phyloP scores from a whole-genome alignment of 2,113 vertebrate species.

The Callopanchax toddi region DNA sequence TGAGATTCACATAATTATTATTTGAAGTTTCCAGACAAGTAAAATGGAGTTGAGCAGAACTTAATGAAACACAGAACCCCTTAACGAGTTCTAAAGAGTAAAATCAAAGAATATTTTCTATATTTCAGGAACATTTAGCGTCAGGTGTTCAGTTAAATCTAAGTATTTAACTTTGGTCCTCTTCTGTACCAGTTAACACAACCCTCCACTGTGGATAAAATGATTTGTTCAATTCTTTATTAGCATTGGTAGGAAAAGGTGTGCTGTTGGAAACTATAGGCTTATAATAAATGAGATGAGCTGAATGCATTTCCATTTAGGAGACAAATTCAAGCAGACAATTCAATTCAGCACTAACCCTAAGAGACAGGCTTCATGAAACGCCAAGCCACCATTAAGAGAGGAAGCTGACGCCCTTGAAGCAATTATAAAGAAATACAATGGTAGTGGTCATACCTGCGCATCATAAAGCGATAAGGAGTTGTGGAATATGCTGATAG shows the following conservation, averaged over 20 bases:
- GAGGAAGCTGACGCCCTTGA: slow-evolving; percentile 43
- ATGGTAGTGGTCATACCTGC: slow-evolving; percentile 32
- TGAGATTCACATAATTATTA: slow-evolving; percentile 8
- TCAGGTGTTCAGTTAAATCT: slow-evolving; percentile 27
- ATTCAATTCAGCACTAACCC: slow-evolving; percentile 61
- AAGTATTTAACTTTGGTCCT: slow-evolving; percentile 23
- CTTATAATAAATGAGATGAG: slow-evolving; percentile 56
- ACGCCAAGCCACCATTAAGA: slow-evolving; percentile 41
- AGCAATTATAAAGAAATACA: slow-evolving; percentile 54
- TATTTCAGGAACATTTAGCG: neutral
- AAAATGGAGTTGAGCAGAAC: neutral
- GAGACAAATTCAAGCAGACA: slow-evolving; percentile 40
- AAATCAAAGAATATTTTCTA: slow-evolving; percentile 1
- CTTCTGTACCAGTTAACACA: slow-evolving; percentile 25
- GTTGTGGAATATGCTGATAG: slow-evolving; percentile 53
- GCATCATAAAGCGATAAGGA: slow-evolving; percentile 42
- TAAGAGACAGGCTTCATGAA: slow-evolving; percentile 29
- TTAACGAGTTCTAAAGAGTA: neutral
- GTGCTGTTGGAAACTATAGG: slow-evolving; percentile 30
- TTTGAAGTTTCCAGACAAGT: neutral
- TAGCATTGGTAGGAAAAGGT: slow-evolving; percentile 32
- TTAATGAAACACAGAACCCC: neutral
- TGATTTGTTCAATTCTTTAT: slow-evolving; percentile 60
- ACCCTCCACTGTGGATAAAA: slow-evolving; percentile 41
- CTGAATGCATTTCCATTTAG: slow-evolving; percentile 59